Conservation (phyloP, 2,888 invertebrate species). For the Lamellibrachia columna region DNA sequence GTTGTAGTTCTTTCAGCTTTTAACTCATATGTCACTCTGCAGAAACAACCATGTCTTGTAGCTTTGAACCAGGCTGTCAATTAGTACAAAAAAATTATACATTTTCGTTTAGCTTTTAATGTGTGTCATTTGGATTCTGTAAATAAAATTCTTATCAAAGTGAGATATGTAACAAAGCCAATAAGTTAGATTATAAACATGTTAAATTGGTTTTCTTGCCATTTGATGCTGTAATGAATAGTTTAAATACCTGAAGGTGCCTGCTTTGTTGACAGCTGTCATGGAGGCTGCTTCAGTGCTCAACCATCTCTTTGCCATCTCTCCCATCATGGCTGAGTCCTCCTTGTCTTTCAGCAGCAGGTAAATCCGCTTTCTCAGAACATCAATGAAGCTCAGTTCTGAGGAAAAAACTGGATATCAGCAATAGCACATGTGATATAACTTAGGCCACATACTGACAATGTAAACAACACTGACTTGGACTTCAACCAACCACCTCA, state of each 20-base stretch:
- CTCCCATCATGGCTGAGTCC: constrained; percentile 29
- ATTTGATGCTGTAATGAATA: not conserved
- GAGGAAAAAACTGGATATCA: not conserved
- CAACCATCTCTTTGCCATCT: constrained; percentile 45
- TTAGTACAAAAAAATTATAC: no score
- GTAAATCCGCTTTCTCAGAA: constrained; percentile 44
- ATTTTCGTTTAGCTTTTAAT: no score
- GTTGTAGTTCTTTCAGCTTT: no score
- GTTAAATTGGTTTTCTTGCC: no score
- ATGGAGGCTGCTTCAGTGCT: constrained; percentile 49
- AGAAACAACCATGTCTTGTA: no score
- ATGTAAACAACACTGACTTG: not conserved
- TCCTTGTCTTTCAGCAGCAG: constrained; percentile 51
- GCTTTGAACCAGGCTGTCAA: no score
- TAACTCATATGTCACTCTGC: no score
- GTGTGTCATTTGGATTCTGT: no score
- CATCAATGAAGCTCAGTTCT: constrained; percentile 37
- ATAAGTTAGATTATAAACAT: no score
- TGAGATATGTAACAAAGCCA: no score
- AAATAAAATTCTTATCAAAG: no score
- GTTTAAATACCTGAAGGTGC: constrained; percentile 47
- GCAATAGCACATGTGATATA: not conserved
- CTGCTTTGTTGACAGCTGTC: constrained; percentile 51
- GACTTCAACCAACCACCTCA: not conserved
- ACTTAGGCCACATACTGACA: not conserved